A percentile compares a stretch with the other conserved stretches of the same genome.
These are phyloP conservation scores for Molorchus minor DNA, from an alignment of 2,888 invertebrate species.

Conservation along the genomic window DNA sequence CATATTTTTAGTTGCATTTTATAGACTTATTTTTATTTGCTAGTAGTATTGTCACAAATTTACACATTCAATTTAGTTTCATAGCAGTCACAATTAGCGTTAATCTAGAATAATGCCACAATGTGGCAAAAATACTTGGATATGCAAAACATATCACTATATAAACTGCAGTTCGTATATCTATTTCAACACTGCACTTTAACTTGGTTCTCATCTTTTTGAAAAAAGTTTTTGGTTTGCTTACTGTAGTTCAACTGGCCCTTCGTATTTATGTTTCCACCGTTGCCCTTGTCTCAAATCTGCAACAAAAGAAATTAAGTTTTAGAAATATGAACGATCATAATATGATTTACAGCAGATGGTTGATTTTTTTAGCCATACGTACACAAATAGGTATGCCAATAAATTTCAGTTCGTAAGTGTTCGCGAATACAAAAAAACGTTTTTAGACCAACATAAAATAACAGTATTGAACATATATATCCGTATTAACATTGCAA, in stretches of 20 bases:
- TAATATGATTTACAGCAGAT: too few species aligned
- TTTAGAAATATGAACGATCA: too few species aligned
- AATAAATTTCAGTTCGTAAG: too few species aligned
- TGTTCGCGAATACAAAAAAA: too few species aligned
- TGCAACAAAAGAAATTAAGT: slow-evolving; percentile 32
- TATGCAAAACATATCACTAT: slow-evolving; percentile 10
- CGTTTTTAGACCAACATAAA: too few species aligned
- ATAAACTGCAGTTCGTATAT: slow-evolving; percentile 21
- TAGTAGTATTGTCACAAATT: slow-evolving; percentile 56
- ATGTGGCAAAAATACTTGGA: slow-evolving; percentile 27
- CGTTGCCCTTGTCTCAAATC: slow-evolving; percentile 25
- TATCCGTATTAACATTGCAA: too few species aligned
- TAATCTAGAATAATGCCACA: slow-evolving; percentile 36
- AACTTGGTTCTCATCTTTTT: slow-evolving; percentile 10
- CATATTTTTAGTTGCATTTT: slow-evolving; percentile 41
- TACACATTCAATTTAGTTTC: slow-evolving; percentile 49
- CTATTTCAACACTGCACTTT: slow-evolving; percentile 23
- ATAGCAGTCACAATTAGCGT: slow-evolving; percentile 49
- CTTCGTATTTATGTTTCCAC: neutral
- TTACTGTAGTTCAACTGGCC: slow-evolving; percentile 17
- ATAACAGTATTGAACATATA: too few species aligned
- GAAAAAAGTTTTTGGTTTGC: slow-evolving; percentile 18
- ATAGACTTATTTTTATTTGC: slow-evolving; percentile 42
- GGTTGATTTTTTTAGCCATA: too few species aligned
- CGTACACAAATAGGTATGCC: too few species aligned